These are phyloP conservation scores for Sitobion miscanthi DNA, from an alignment of 1,140 invertebrate species.

Conservation along the genomic window DNA sequence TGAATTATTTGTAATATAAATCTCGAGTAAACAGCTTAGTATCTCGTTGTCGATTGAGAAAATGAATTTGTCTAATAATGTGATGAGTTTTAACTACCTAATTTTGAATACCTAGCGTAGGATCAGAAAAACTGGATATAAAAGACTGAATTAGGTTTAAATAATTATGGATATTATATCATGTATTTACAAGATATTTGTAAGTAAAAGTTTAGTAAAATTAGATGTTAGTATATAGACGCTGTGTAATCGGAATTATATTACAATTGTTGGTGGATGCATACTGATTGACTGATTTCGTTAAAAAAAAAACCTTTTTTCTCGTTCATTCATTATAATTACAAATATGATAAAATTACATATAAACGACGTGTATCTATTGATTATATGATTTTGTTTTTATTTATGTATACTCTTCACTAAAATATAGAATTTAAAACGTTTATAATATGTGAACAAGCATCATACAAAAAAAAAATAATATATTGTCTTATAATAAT, in stretches of 20 bases:
- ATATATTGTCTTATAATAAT: background rate
- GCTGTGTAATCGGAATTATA: background rate
- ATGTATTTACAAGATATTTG: background rate
- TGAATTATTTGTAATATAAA: too few relatives aligned
- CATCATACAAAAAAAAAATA: background rate
- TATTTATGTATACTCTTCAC: background rate
- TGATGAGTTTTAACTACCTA: too few relatives aligned
- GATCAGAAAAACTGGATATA: background rate
- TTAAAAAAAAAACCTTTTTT: background rate
- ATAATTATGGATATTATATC: background rate
- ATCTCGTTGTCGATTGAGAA: background rate
- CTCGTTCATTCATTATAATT: too few relatives aligned
- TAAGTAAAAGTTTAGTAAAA: background rate
- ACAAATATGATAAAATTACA: background rate
- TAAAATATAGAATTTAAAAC: background rate
- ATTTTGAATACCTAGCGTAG: background rate
- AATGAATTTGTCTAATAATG: too few relatives aligned
- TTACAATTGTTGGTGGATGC: background rate
- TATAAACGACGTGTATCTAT: background rate
- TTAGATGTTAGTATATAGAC: background rate
- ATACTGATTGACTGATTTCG: background rate
- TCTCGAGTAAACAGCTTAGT: too few relatives aligned
- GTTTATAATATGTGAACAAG: background rate
- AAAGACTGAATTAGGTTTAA: background rate
- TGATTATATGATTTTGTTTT: background rate